phyloP scores from a whole-genome alignment of 2,113 vertebrate genomes.

The Pampusana beccarii region DNA sequence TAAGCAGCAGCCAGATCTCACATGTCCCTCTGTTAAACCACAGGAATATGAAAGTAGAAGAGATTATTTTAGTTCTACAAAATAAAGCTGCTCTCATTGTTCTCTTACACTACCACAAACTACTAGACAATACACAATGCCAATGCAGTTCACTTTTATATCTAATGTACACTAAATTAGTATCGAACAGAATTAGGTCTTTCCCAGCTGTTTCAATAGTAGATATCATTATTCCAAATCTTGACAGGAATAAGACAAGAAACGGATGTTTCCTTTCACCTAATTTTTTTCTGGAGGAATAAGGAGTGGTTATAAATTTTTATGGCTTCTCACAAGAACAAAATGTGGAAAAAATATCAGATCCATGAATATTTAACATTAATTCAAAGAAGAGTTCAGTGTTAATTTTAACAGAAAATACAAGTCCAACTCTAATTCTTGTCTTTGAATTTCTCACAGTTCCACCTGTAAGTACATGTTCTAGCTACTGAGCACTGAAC shows the following conservation, averaged over 20 bases:
- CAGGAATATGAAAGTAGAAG: neutral
- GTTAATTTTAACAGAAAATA: neutral
- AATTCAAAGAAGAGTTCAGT: neutral
- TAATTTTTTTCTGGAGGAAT: slow-evolving; percentile 31
- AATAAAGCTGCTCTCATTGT: neutral
- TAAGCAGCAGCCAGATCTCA: neutral
- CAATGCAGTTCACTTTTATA: neutral
- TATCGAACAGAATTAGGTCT: slow-evolving; percentile 2
- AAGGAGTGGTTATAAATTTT: neutral
- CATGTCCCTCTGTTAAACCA: neutral
- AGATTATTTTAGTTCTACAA: neutral
- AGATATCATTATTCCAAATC: neutral
- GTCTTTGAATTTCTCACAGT: neutral
- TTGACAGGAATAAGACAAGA: neutral
- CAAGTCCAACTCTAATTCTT: neutral
- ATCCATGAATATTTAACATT: slow-evolving; percentile 3
- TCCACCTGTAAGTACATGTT: neutral
- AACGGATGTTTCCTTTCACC: neutral
- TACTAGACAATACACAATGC: neutral
- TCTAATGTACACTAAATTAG: neutral
- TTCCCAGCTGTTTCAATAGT: neutral
- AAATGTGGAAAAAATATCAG: neutral
- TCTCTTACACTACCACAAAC: neutral
- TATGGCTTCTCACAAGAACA: neutral
- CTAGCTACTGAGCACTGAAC: neutral